These are phyloP conservation scores for Heliconius erato DNA, from an alignment of 2,888 invertebrate genomes.

Conservation along the genomic window DNA sequence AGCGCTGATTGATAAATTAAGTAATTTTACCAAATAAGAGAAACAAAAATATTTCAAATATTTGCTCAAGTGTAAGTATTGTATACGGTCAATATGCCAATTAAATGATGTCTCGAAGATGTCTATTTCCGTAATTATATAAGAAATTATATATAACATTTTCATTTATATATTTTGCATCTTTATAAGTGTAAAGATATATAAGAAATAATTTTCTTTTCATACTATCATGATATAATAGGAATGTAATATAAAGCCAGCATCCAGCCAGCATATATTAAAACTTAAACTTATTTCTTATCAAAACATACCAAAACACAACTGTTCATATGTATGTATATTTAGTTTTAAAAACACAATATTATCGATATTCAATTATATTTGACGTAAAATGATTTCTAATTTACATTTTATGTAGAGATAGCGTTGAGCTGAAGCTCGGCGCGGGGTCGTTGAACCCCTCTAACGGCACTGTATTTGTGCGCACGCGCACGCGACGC, in stretches of 20 bases:
- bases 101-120: too few relatives aligned
- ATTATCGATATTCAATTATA: constrained; percentile 9
- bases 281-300: not conserved
- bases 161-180: too few relatives aligned
- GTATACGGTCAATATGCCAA: too few relatives aligned
- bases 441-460: constrained; percentile 20
- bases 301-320: not conserved
- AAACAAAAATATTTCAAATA: too few relatives aligned
- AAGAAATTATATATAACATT: too few relatives aligned
- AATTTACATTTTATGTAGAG: constrained; percentile 24
- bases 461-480: constrained; percentile 53
- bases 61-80: too few relatives aligned
- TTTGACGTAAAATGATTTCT: constrained; percentile 21
- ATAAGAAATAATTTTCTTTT: too few relatives aligned
- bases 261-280: not conserved
- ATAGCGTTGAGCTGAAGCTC: constrained; percentile 13
- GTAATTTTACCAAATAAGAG: too few relatives aligned
- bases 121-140: too few relatives aligned
- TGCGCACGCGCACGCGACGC: constrained; percentile 50
- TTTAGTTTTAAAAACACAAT: constrained; percentile 7
- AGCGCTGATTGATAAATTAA: too few relatives aligned
- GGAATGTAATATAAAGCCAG: not conserved
- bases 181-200: too few relatives aligned
- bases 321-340: not conserved
- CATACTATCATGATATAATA: not conserved